Evolutionary conservation across 2,888 invertebrate genomes (phyloP), one percentile per base, ranked within the genome.

Genomic region (Notodromas monacha): DNA sequence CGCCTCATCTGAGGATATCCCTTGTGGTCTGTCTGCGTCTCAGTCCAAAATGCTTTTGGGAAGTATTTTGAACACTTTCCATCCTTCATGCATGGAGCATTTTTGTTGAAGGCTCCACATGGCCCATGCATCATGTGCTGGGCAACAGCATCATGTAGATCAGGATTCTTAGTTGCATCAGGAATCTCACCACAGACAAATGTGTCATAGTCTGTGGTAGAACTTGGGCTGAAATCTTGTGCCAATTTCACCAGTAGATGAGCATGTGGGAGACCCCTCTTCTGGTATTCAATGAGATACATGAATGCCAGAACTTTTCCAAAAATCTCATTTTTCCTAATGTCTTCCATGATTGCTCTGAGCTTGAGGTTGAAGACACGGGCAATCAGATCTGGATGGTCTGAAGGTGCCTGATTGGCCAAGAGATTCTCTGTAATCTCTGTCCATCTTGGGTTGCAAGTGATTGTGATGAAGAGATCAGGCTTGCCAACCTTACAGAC

Each of bases 1-100:
- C 45, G 31, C 32, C 36, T 32, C 37, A 44, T 45, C 26, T 36
- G 4, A 15, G 45, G 43, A 36, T 44, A 46, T 6, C 45, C 44
- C 34, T 46, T 38, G 4, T 31, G 32, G 26, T 40, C 39, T 6
- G 37, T 30, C 16, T 16, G 26, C 3, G 47, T 48, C 15, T 34
- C 36, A 6, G 37, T 32, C 4, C 15, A 11, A 33, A 42, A 42
- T 4, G 33, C 16, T 36, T 41, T 42, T 11, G 42, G 41, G 35
- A 35, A 40, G 1, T 31, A 12, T 35, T 41, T 42, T 4, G 26
- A 33, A 33, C 40, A 42, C 26, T 28, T 15, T 3, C 34, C 36
- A 12, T 40, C 30, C 6, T 26, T 26, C 37, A 40, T 38, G 33
- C 40, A 42, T 2, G 36, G 32, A 11, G 30, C 8, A 4, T 28